Evolutionary conservation across 2,797 vertebrate genomes (phyloP).

Genomic region (Urophycis tenuis): DNA sequence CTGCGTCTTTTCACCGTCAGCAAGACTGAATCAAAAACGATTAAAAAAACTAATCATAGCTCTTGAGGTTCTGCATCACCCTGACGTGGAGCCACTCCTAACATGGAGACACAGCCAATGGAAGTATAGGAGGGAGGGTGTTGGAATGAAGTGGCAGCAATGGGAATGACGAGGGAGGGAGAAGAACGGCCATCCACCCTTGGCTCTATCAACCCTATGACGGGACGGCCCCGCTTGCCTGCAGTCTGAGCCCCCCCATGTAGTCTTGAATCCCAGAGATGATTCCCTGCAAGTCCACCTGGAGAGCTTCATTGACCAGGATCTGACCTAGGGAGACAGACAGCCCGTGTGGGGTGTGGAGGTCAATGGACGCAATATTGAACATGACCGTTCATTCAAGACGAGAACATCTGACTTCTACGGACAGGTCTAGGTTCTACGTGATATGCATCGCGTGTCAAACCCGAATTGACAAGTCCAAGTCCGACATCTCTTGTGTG

Average conservation of each 20-base stretch:
- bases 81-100: too few relatives aligned
- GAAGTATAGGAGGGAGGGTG: background rate
- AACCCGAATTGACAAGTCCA: background rate
- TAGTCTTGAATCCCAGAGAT: slow-evolving; percentile 86
- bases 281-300: slow-evolving; percentile 81
- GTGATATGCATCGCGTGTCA: background rate
- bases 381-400: background rate
- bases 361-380: background rate
- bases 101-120: too few relatives aligned
- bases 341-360: background rate
- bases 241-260: slow-evolving; percentile 72
- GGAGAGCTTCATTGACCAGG: slow-evolving; percentile 81
- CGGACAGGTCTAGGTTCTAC: background rate
- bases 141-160: background rate
- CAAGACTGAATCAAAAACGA: too few relatives aligned
- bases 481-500: background rate
- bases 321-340: slow-evolving; percentile 76
- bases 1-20: too few relatives aligned
- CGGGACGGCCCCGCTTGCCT: slow-evolving; percentile 27
- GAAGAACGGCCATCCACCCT: background rate
- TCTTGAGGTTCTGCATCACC: too few relatives aligned
- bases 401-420: background rate
- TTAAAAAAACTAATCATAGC: too few relatives aligned
- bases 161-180: background rate
- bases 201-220: background rate